Evolutionary conservation across 2,113 vertebrate species (phyloP), one percentile per base, ranked within the genome.

Genomic region (Hypomesus transpacificus): DNA sequence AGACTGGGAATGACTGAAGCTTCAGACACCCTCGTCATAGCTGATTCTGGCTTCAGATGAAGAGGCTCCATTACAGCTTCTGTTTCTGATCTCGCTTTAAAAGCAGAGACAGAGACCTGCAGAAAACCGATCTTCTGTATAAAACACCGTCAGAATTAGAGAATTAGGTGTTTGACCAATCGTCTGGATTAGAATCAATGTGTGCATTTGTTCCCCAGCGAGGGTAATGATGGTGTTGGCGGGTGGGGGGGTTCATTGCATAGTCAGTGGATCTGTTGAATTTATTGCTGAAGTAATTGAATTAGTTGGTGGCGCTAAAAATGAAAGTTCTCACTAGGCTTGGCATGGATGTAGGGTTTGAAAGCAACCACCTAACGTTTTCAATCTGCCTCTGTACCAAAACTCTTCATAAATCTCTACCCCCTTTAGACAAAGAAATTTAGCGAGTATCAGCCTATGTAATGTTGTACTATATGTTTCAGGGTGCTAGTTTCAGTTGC

Each of bases 201-300:
- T 11, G 21, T 20, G 11, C 17, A 16, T 65, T 63, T 67, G 61
- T 20, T 31, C 16, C 73, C 74, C 69, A 75, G 78, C 2, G 60
- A 69, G 76, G 77, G 73, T 74, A 1, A 53, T 76, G 65, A 66
- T 70, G 24, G 75, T 79, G 53, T 74, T 57, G 17, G 20, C 68
- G 75, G 71, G 70, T 83, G 75, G 75, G 75, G 11, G 75, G 75
- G 75, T 7, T 89, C 80, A 86, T 74, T 71, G 71, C 77, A 50
- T 74, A 78, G 80, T 84, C 80, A 82, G 71, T 24, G 4, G 9
- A 7, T 46, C 79, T 59, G 54, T 85, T 66, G 79, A 85, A 87
- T 87, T 80, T 75, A 83, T 66, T 21, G 58, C 64, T 68, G 72
- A 79, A 77, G 66, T 87, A 86, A 90, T 86, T 81, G 85, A 75